Evolutionary conservation across 2,113 vertebrate genomes (phyloP), one percentile per base, ranked within the genome.

Genomic region (Gobio gobio): DNA sequence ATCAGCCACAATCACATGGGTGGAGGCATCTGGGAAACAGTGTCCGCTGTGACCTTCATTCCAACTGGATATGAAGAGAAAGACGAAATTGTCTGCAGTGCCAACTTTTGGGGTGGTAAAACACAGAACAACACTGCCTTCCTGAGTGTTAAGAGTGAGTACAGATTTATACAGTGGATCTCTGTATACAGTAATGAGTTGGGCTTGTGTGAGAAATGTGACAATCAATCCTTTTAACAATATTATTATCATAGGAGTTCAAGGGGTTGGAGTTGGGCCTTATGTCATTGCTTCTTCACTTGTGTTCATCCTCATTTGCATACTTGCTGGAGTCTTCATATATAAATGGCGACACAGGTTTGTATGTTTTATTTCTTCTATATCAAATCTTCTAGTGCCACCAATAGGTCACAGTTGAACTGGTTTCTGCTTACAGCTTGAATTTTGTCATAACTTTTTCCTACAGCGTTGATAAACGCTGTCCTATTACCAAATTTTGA

Each of bases 21-120:
- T 8, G 22, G 6, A 74, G 91, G 91, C 13, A 14, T 86, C 66
- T 93, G 91, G 92, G 66, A 93, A 79, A 91, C 85, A 4, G 86
- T 78, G 10, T 92, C 91, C 26, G 88, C 76, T 24, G 85, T 93
- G 43, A 90, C 79, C 13, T 92, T 90, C n/a, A 78, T 78, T 10
- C 91, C 86, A 51, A 73, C 87, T 1, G 88, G 64, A 59, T 90
- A 89, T 79, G 91, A 93, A 13, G 72, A 88, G 12, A 61, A 63
- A 29, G 79, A 75, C 63, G 84, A 36, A 56, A 80, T 93, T 0
- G 85, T 82, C 51, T 92, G 91, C 78, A 90, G 61, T 5, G 90
- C 89, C 22, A 59, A 0, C 36, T 93, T 87, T 83, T 91, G 90
- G 93, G 33, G 56, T 9, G 63, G 68, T 59, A 93, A 87, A 79